Evolutionary conservation across 2,797 vertebrate species (phyloP).

Genomic region (Leucoraja ocellata): DNA sequence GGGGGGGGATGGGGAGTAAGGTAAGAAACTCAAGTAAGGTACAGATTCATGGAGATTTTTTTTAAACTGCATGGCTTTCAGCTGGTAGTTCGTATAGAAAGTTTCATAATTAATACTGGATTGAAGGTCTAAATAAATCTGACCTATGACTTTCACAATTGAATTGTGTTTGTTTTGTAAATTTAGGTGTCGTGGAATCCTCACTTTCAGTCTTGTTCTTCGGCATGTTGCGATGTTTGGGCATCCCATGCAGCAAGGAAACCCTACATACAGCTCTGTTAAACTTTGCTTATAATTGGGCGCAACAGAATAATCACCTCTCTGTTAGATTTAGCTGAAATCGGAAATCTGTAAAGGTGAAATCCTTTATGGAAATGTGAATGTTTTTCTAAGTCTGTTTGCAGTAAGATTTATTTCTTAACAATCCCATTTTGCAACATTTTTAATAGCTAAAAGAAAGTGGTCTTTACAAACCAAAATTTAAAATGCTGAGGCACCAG

Average conservation of each 20-base stretch:
- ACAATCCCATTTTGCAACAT: slow-evolving; percentile 11
- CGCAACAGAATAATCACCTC: not conserved
- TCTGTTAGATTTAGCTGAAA: not conserved
- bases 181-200: not conserved
- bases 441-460: slow-evolving; percentile 20
- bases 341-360: not conserved
- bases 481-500: slow-evolving; percentile 30
- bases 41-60: not conserved
- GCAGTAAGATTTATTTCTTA: not conserved
- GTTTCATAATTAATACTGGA: not conserved
- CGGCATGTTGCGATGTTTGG: not conserved
- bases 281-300: too few relatives aligned
- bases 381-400: not conserved
- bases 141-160: not conserved
- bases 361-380: not conserved
- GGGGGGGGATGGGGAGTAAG: not conserved
- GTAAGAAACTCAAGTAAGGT: not conserved
- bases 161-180: not conserved
- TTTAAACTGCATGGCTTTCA: not conserved
- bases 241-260: not conserved
- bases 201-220: not conserved
- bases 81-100: not conserved
- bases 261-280: not conserved
- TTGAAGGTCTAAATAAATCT: not conserved
- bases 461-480: not conserved